phyloP scores from a whole-genome alignment of 2,797 vertebrate genomes.

The Falco berigora region DNA sequence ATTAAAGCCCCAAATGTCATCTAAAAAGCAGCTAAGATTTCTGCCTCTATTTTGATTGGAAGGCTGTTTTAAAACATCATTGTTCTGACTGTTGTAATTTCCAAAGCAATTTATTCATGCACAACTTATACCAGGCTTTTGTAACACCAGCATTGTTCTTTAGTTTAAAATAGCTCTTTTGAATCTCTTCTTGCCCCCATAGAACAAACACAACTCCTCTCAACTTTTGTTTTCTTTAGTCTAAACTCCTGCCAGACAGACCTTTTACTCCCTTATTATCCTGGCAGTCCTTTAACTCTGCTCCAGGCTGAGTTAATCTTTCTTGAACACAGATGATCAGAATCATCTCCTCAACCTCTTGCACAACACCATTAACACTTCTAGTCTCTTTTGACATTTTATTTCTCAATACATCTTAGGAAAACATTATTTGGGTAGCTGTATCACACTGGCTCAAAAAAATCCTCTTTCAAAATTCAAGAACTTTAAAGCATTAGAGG shows the following conservation, averaged over 20 bases:
- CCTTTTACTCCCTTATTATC: background rate
- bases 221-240: background rate
- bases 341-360: background rate
- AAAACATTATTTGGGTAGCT: background rate
- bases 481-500: background rate
- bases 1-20: background rate
- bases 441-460: background rate
- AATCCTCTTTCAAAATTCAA: background rate
- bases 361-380: background rate
- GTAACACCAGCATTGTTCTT: conserved; percentile 15
- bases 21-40: background rate
- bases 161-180: conserved; percentile 15
- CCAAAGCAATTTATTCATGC: background rate
- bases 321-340: background rate
- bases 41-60: conserved; percentile 31
- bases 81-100: conserved; percentile 27
- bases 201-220: background rate
- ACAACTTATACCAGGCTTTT: background rate
- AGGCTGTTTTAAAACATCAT: background rate
- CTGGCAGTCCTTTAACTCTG: background rate
- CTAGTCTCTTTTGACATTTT: background rate
- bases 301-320: background rate
- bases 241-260: background rate
- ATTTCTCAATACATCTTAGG: background rate
- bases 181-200: background rate